Evolutionary conservation across 2,888 invertebrate species (phyloP).

Genomic region (Drosophila histrio): DNA sequence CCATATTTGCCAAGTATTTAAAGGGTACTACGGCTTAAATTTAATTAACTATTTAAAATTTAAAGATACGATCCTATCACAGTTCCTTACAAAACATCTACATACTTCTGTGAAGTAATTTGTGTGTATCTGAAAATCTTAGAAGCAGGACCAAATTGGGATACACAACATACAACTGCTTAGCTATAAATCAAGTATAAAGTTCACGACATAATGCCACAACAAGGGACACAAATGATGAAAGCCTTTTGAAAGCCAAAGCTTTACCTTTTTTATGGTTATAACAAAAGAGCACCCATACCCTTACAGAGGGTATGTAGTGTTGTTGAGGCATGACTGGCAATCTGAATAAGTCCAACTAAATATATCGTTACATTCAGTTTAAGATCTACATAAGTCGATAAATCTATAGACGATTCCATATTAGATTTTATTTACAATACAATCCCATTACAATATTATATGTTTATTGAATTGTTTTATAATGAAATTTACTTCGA

Average conservation of each 20-base stretch:
- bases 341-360: not conserved
- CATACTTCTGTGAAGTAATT: not conserved
- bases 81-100: not conserved
- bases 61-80: not conserved
- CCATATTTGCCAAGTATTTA: too few relatives aligned
- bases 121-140: not conserved
- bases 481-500: too few relatives aligned
- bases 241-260: constrained; percentile 8
- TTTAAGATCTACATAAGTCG: too few relatives aligned
- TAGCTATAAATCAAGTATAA: constrained; percentile 4
- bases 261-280: constrained; percentile 12
- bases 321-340: not conserved
- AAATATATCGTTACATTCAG: too few relatives aligned
- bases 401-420: too few relatives aligned
- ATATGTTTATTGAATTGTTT: too few relatives aligned
- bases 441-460: too few relatives aligned
- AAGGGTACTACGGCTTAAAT: too few relatives aligned
- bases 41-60: too few relatives aligned
- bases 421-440: too few relatives aligned
- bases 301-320: not conserved
- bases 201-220: not conserved
- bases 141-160: not conserved
- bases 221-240: constrained; percentile 14
- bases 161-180: not conserved
- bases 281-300: not conserved